Evolutionary conservation across 2,797 vertebrate species (phyloP), one percentile per base, ranked within the genome.

Genomic region (Leuciscus waleckii): DNA sequence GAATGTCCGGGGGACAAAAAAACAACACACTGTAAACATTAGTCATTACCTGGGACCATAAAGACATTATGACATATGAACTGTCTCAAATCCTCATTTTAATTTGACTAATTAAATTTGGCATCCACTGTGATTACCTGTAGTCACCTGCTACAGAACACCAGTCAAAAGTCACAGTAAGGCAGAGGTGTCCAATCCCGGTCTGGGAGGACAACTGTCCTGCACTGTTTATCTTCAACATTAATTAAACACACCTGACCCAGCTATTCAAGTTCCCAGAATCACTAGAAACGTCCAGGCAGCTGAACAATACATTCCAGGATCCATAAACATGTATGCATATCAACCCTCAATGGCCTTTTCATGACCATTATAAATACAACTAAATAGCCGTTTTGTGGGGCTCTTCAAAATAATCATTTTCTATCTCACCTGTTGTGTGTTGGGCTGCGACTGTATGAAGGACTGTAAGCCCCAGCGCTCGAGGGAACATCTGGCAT

Each of bases 371-470:
- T 26, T 73, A 17, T 29, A 6, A 71, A 71, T 2, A 71, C 23
- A 71, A 14, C n/a, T 32, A 74, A 32, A 74, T 19, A 2, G 43
- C 8, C 21, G 71, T 11, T 75, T 21, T 75, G 19, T 54, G 10
- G 19, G 49, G 21, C 73, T 54, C 56, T 35, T n/a, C 7, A 79
- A 39, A 41, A 46, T 1, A 49, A 7, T 1, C 0, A 5, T 26
- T 51, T 35, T 82, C 6, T 26, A 1, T 32, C 95, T 97, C 87
- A 98, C 98, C 97, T 97, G 96, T 87, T 95, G 84, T 96, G 97
- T 90, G 96, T 93, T 87, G 97, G 95, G 87, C 96, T 94, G 93
- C 94, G 96, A 90, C 94, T 96, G 91, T 96, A 97, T 41, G 93
- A 87, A 7, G 92, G 95, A 43, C 94, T 91, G 0, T 96, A 96